A percentile compares a stretch with the other conserved stretches of the same genome.
Evolutionary conservation across 92 coral and sea anemone species (phyloP).

Genomic region (Zoanthus sociatus): DNA sequence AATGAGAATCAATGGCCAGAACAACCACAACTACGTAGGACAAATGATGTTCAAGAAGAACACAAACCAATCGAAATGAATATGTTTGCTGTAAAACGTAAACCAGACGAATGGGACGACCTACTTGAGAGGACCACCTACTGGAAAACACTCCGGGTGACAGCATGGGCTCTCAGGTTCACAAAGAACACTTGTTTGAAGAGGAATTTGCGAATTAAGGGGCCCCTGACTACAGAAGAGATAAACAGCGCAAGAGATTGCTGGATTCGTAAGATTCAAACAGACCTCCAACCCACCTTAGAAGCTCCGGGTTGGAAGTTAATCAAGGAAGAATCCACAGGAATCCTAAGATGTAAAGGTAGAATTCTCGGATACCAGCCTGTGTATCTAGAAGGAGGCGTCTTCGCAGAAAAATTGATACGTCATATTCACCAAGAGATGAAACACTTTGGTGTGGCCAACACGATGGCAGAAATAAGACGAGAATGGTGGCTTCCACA

Average conservation of each 20-base stretch:
- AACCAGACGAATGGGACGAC: conserved; percentile 69
- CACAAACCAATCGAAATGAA: conserved; percentile 46
- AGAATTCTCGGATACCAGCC: not conserved
- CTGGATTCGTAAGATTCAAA: conserved; percentile 62
- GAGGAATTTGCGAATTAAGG: conserved; percentile 20
- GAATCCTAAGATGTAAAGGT: conserved; percentile 16
- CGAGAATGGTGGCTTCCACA: not conserved
- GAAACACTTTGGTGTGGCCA: not conserved
- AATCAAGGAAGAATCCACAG: not conserved
- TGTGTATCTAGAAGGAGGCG: conserved; percentile 17
- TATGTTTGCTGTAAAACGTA: conserved; percentile 11
- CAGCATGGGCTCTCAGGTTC: conserved; percentile 66
- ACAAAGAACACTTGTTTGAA: conserved; percentile 44
- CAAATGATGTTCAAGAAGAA: conserved; percentile 40
- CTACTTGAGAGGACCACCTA: conserved; percentile 51
- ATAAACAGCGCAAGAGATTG: conserved; percentile 34
- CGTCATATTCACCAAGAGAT: not conserved
- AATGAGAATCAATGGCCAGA: conserved; percentile 52
- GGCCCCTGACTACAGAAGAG: conserved; percentile 67
- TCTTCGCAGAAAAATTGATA: not conserved
- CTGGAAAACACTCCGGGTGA: conserved; percentile 59
- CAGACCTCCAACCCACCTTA: not conserved
- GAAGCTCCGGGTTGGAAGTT: conserved; percentile 3
- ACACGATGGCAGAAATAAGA: not conserved
- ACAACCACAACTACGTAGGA: conserved; percentile 44